These are phyloP conservation scores for Pollenia amentaria DNA, from an alignment of 2,888 invertebrate genomes.

Conservation along the genomic window DNA sequence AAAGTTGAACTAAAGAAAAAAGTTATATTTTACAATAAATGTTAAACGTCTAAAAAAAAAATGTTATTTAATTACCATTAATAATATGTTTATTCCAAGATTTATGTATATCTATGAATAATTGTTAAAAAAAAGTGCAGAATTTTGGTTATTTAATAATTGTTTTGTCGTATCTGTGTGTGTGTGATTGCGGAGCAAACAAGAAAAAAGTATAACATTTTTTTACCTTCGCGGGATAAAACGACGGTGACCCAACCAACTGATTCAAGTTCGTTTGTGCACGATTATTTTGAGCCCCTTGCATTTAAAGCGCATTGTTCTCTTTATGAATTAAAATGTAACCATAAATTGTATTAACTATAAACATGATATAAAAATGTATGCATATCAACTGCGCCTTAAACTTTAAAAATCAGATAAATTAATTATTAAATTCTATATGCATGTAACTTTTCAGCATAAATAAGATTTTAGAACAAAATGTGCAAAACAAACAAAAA, in stretches of 20 bases:
- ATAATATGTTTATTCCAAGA: conserved; percentile 62
- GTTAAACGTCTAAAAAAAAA: conserved; percentile 38
- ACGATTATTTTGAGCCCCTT: conserved; percentile 69
- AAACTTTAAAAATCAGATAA: conserved; percentile 34
- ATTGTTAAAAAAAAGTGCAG: conserved; percentile 60
- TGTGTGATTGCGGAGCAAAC: conserved; percentile 64
- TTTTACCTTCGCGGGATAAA: conserved; percentile 72
- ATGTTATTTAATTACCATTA: conserved; percentile 30
- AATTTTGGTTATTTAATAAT: conserved; percentile 73
- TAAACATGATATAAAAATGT: conserved; percentile 30
- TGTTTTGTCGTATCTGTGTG: conserved; percentile 52
- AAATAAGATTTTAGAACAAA: conserved; percentile 5
- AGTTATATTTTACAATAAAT: conserved; percentile 72
- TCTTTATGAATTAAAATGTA: conserved; percentile 29
- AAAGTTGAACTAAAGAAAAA: conserved; percentile 75
- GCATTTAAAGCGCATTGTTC: conserved; percentile 68
- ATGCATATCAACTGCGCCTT: conserved; percentile 59
- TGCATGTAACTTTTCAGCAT: not conserved
- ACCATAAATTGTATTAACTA: conserved; percentile 52
- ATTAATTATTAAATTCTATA: not conserved
- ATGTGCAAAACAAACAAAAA: conserved; percentile 22
- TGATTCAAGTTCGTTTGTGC: conserved; percentile 73
- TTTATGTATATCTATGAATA: conserved; percentile 31
- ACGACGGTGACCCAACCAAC: conserved; percentile 73
- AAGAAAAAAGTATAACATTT: conserved; percentile 73